Conservation (phyloP, 30 jellyfish, hydroid and myxozoan species). For the Clytia hemisphaerica region DNA sequence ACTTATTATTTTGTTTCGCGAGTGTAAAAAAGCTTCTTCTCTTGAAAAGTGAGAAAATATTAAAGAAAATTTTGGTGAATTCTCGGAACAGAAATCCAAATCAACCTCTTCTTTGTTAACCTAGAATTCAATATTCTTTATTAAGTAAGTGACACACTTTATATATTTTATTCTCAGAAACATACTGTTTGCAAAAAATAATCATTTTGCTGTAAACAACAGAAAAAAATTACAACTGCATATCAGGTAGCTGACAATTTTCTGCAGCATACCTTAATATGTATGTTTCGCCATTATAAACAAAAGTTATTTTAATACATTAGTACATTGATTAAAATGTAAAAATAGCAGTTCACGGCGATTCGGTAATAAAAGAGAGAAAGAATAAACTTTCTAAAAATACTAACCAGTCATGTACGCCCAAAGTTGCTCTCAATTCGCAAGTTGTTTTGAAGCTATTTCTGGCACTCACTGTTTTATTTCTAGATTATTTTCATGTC, state of each 20-base stretch:
- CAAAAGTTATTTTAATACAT: constrained; percentile 16
- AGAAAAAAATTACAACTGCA: neutral
- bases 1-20: too few species aligned
- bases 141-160: too few species aligned
- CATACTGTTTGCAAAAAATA: too few species aligned
- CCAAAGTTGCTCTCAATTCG: constrained; percentile 90
- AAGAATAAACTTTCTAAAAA: constrained; percentile 79
- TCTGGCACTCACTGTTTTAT: constrained; percentile 49
- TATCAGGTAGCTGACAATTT: neutral
- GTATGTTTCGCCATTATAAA: neutral
- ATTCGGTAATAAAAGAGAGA: constrained; percentile 72
- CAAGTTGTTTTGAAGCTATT: constrained; percentile 68
- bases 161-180: too few species aligned
- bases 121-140: too few species aligned
- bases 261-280: neutral
- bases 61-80: too few species aligned
- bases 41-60: too few species aligned
- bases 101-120: too few species aligned
- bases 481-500: constrained; percentile 26
- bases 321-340: neutral
- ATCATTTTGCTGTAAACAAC: neutral
- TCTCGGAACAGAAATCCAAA: too few species aligned
- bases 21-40: too few species aligned
- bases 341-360: constrained; percentile 31
- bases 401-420: constrained; percentile 99